Evolutionary conservation across 1,140 invertebrate genomes (phyloP).

Genomic region (Neodiprion lecontei): DNA sequence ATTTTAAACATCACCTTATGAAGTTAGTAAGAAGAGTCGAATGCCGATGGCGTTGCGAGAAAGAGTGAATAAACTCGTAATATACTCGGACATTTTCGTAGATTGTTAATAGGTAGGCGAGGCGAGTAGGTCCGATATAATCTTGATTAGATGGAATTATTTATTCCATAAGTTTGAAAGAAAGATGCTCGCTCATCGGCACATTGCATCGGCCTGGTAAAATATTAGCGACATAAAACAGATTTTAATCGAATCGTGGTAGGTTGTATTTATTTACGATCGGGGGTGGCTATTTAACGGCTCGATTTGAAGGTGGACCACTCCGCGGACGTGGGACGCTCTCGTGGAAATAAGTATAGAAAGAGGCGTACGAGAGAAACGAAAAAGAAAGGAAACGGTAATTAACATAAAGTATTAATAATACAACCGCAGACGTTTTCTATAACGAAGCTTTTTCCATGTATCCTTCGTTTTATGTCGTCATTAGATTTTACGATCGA

Average conservation of each 20-base stretch:
- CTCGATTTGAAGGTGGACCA: conserved; percentile 47
- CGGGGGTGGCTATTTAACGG: conserved; percentile 45
- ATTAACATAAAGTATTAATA: conserved; percentile 63
- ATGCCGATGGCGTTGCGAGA: too few relatives aligned
- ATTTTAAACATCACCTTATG: too few relatives aligned
- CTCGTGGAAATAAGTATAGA: conserved; percentile 8
- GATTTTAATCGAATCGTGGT: conserved; percentile 53
- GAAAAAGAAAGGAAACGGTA: conserved; percentile 45
- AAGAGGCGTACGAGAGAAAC: not conserved
- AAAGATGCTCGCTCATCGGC: not conserved
- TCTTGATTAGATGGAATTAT: not conserved
- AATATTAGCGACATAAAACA: conserved; percentile 35
- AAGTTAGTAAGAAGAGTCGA: too few relatives aligned
- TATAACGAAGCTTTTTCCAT: conserved; percentile 52
- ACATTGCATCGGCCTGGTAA: not conserved
- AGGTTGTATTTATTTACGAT: conserved; percentile 52
- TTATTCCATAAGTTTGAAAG: not conserved
- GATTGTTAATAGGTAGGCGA: too few relatives aligned
- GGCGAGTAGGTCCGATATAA: too few relatives aligned
- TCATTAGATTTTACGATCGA: conserved; percentile 61
- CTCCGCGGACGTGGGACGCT: conserved; percentile 37
- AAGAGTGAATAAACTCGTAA: too few relatives aligned
- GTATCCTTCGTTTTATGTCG: conserved; percentile 49
- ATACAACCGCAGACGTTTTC: conserved; percentile 51
- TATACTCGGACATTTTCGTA: too few relatives aligned